Evolutionary conservation across 2,888 invertebrate species (phyloP).

Genomic region (Taphrorychus bicolor): DNA sequence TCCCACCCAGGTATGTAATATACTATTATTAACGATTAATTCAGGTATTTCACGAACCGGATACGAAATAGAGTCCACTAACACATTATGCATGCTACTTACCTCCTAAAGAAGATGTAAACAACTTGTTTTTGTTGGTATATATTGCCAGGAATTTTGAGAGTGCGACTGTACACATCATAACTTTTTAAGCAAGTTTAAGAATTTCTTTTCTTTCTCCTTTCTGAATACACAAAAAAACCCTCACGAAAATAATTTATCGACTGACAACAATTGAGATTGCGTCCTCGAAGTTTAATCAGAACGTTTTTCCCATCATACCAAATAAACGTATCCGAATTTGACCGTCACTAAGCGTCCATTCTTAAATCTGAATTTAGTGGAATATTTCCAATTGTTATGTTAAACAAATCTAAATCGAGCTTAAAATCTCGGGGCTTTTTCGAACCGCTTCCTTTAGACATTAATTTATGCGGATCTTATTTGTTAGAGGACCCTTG

Average conservation of each 20-base stretch:
- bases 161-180: too few species aligned
- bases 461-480: slow-evolving; percentile 46
- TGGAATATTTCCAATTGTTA: slow-evolving; percentile 41
- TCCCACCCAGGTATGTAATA: too few species aligned
- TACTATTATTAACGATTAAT: too few species aligned
- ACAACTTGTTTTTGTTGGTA: too few species aligned
- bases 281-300: not conserved
- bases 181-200: too few species aligned
- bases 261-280: not conserved
- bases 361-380: not conserved
- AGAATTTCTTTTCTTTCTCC: too few species aligned
- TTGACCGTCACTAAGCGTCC: not conserved
- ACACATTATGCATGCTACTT: too few species aligned
- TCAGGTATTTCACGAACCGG: too few species aligned
- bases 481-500: slow-evolving; percentile 44
- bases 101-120: too few species aligned
- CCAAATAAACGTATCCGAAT: not conserved
- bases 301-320: not conserved
- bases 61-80: too few species aligned
- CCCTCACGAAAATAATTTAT: not conserved
- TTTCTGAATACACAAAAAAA: not conserved
- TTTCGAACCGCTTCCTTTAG: slow-evolving; percentile 29
- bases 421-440: slow-evolving; percentile 19
- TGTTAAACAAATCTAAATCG: slow-evolving; percentile 39
- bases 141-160: too few species aligned